These are phyloP conservation scores for Holocentrus rufus DNA, from an alignment of 2,797 vertebrate species.

Conservation along the genomic window DNA sequence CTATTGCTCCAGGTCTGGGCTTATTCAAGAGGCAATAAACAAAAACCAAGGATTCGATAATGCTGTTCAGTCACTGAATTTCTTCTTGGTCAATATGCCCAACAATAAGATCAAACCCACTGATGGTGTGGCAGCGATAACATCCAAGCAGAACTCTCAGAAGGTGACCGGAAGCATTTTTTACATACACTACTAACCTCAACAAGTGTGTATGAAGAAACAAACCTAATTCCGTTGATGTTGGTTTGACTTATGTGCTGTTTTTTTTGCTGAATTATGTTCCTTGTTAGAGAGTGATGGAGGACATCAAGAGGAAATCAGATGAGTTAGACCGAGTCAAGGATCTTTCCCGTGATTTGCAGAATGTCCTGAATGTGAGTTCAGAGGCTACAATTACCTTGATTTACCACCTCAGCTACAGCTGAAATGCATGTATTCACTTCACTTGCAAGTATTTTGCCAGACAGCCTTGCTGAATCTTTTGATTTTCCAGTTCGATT, in stretches of 20 bases:
- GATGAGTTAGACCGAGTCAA: conserved; percentile 77
- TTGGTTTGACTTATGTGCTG: background rate
- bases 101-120: conserved; percentile 79
- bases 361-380: conserved; percentile 85
- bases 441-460: background rate
- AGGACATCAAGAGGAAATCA: conserved; percentile 88
- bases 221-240: background rate
- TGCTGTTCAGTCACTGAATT: conserved; percentile 85
- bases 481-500: background rate
- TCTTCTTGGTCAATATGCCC: conserved; percentile 90
- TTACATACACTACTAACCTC: background rate
- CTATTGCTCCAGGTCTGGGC: conserved; percentile 78
- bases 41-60: conserved; percentile 90
- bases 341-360: conserved; percentile 84
- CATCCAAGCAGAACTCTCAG: conserved; percentile 87
- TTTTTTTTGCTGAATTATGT: background rate
- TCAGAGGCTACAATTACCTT: background rate
- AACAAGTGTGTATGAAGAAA: background rate
- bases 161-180: conserved; percentile 78
- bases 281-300: conserved; percentile 82
- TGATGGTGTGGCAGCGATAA: conserved; percentile 83
- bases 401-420: background rate
- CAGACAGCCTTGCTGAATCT: background rate
- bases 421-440: background rate
- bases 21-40: conserved; percentile 81